These are phyloP conservation scores for Datnioides undecimradiatus DNA, from an alignment of 2,113 vertebrate species.

Conservation along the genomic window DNA sequence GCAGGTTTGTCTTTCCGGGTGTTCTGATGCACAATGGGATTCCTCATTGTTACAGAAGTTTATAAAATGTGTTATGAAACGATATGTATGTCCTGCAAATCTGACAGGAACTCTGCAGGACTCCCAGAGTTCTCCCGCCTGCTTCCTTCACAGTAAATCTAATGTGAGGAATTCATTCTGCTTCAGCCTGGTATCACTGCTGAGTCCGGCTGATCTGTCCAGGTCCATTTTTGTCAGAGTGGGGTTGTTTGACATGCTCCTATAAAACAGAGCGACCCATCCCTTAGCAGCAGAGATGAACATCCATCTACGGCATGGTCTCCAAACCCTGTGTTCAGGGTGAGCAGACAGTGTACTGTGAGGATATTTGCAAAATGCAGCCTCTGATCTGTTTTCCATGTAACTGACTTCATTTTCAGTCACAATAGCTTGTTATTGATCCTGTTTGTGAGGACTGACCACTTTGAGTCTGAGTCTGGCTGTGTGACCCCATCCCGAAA, in stretches of 20 bases:
- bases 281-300: not conserved
- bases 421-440: not conserved
- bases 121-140: not conserved
- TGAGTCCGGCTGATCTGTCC: not conserved
- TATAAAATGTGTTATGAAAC: too few relatives aligned
- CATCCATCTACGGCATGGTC: too few relatives aligned
- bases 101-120: too few relatives aligned
- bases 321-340: not conserved
- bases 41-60: too few relatives aligned
- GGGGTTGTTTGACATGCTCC: not conserved
- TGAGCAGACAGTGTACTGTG: not conserved
- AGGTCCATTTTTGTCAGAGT: not conserved
- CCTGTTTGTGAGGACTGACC: constrained; percentile 27
- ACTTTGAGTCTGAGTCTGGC: not conserved
- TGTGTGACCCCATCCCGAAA: constrained; percentile 19
- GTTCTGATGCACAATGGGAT: too few relatives aligned
- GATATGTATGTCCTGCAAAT: too few relatives aligned
- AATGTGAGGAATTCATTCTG: not conserved
- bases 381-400: not conserved
- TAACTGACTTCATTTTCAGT: constrained; percentile 20
- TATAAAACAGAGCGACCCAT: not conserved
- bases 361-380: not conserved
- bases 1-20: too few relatives aligned
- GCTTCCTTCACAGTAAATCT: not conserved
- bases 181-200: not conserved